A percentile compares a stretch with the other conserved stretches of the same genome.
These are phyloP conservation scores for Merodon equestris DNA, from an alignment of 2,888 invertebrate genomes.

Conservation along the genomic window DNA sequence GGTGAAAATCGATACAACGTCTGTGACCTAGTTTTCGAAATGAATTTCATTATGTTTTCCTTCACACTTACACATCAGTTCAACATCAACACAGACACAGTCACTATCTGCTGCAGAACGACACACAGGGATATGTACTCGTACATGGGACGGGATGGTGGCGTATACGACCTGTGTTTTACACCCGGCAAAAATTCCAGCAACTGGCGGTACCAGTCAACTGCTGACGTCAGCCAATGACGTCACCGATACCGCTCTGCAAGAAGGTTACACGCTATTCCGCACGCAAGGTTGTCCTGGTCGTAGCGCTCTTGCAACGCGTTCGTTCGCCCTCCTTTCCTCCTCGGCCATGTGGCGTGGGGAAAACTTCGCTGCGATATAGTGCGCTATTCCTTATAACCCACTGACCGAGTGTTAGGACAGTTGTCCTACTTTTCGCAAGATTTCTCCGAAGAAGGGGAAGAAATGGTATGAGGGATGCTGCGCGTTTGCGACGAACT, in stretches of 20 bases:
- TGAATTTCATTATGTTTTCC: conserved; percentile 44
- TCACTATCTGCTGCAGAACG: background rate
- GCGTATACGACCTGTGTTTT: conserved; percentile 25
- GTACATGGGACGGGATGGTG: conserved; percentile 29
- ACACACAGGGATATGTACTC: background rate
- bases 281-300: conserved; percentile 43
- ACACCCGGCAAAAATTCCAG: conserved; percentile 28
- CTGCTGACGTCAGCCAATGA: conserved; percentile 58
- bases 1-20: conserved; percentile 56
- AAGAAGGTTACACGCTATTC: conserved; percentile 40
- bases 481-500: too few species aligned
- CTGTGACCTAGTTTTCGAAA: conserved; percentile 63
- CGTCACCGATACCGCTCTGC: conserved; percentile 51
- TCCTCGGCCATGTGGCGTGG: conserved; percentile 19
- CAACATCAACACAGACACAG: conserved; percentile 6
- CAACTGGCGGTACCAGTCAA: conserved; percentile 8
- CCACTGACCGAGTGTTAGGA: conserved; percentile 37
- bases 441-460: background rate
- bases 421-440: conserved; percentile 48
- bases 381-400: background rate
- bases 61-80: conserved; percentile 11
- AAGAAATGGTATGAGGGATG: background rate
- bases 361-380: conserved; percentile 12
- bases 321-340: conserved; percentile 11
- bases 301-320: background rate